These are phyloP conservation scores for Tethya wilhelma DNA, from an alignment of 37 sponge, comb jelly and placozoan species.

Conservation along the genomic window DNA sequence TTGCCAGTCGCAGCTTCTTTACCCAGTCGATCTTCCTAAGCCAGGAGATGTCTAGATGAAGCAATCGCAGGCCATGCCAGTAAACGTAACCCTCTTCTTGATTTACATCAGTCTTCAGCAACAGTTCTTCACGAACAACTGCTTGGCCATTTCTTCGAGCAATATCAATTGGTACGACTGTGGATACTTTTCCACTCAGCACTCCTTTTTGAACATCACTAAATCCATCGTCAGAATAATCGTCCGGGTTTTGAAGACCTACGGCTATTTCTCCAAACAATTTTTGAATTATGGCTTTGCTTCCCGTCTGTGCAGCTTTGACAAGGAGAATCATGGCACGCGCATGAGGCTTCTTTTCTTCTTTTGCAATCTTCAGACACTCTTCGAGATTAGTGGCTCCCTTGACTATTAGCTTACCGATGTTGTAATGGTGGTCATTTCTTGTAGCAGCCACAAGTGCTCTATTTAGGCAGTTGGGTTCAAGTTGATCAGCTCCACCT, in stretches of 20 bases:
- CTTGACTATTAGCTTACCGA: slow-evolving; percentile 70
- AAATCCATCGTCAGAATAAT: slow-evolving; percentile 45
- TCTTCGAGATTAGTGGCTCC: slow-evolving; percentile 55
- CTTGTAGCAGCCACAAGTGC: slow-evolving; percentile 64
- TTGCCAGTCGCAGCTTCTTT: slow-evolving; percentile 60
- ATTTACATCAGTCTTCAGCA: slow-evolving; percentile 81
- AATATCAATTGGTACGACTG: slow-evolving; percentile 84
- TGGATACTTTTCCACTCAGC: slow-evolving; percentile 52
- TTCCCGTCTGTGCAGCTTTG: slow-evolving; percentile 51
- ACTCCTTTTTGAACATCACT: slow-evolving; percentile 59
- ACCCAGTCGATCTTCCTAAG: slow-evolving; percentile 80
- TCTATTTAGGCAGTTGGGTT: slow-evolving; percentile 59
- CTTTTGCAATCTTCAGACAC: slow-evolving; percentile 35
- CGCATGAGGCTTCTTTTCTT: slow-evolving; percentile 43
- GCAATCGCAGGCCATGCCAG: slow-evolving; percentile 82
- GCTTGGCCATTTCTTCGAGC: slow-evolving; percentile 47
- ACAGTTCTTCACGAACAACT: slow-evolving; percentile 66
- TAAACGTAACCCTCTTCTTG: slow-evolving; percentile 59
- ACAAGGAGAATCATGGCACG: slow-evolving; percentile 68
- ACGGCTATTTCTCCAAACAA: slow-evolving; percentile 54
- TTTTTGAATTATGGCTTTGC: slow-evolving; percentile 51
- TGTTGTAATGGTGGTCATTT: slow-evolving; percentile 55
- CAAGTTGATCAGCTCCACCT: slow-evolving; percentile 30
- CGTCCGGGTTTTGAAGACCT: not conserved
- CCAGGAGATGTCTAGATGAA: slow-evolving; percentile 68